Base-by-base conservation (phyloP, 2,888 invertebrate genomes). In the Liopterus haemorrhoidalis region DNA sequence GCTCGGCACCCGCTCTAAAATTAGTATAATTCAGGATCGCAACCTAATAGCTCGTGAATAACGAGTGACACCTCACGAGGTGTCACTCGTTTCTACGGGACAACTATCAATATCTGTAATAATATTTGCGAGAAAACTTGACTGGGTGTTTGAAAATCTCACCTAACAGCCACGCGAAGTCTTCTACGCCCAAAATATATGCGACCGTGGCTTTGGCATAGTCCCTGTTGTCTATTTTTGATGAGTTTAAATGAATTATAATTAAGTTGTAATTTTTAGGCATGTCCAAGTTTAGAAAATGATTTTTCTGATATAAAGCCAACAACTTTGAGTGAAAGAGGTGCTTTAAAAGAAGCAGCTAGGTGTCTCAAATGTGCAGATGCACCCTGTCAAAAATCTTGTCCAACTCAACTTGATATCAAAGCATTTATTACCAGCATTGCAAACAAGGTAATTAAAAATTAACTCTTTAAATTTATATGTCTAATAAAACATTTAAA, bases 261-360 rank as follows among this genome's bases (percentile, higher is more conserved):
- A n/a, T n/a, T n/a, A n/a, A n/a, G n/a, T n/a, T n/a, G n/a, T 6
- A 28, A 49, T 38, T 65, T 70, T 35, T 68, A 82, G 88, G 71
- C 70, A 11, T 87, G 86, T 59, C 71, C 75, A 16, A 73, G 83
- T 2, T 62, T 88, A 46, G 75, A 76, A 48, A 92, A 93, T 54
- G 89, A 99, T 68, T 99, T 99, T 66, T 87, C 89, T 52, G 97
- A 99, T 61, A 87, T 97, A 49, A 99, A 99, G 65, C 95, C 93
- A 59, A 97, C 96, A 1, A 97, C 97, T 0, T 64, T 99, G 31
- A 94, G 95, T 42, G 97, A 99, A 67, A 78, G 97, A 11, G 96
- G 87, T 0, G 97, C 97, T 0, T 69, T 99, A 22, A 80, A 74
- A 52, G 96, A 96, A 68, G 90, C 95, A 0, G 81, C 85, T 0